Conservation (phyloP, 2,888 invertebrate species). For the Chloromyia formosa region DNA sequence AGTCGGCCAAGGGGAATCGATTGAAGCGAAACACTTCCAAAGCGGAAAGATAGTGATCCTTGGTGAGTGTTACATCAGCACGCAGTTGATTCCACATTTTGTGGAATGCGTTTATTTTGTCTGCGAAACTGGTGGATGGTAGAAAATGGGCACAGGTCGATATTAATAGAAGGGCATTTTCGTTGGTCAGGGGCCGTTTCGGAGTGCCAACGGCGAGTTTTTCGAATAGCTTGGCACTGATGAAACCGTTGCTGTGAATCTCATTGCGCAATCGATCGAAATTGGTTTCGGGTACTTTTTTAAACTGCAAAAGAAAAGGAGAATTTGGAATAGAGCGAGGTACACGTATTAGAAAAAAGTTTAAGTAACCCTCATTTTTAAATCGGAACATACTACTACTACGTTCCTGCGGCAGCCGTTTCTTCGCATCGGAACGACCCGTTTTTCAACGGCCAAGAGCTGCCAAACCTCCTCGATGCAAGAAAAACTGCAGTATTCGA, state of each 20-base stretch:
- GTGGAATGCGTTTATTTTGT: slow-evolving; percentile 66
- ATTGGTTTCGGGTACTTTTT: slow-evolving; percentile 3
- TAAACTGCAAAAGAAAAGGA: slow-evolving; percentile 1
- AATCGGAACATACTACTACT: too few species aligned
- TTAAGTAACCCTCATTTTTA: not conserved
- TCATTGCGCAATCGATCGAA: slow-evolving; percentile 28
- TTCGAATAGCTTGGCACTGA: slow-evolving; percentile 35
- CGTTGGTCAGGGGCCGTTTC: slow-evolving; percentile 37
- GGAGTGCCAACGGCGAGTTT: not conserved
- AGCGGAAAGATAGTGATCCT: slow-evolving; percentile 66
- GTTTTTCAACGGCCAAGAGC: too few species aligned
- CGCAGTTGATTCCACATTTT: slow-evolving; percentile 68
- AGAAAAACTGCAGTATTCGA: too few species aligned
- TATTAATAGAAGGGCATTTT: slow-evolving; percentile 63
- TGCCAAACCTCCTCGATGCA: too few species aligned
- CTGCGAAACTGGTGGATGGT: slow-evolving; percentile 65
- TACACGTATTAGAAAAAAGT: not conserved
- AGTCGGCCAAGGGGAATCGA: slow-evolving; percentile 62
- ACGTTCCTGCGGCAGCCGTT: too few species aligned
- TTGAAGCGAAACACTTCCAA: slow-evolving; percentile 71
- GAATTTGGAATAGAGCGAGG: not conserved
- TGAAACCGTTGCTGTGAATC: slow-evolving; percentile 34
- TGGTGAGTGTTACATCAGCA: slow-evolving; percentile 54
- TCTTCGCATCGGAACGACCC: too few species aligned
- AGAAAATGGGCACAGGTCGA: slow-evolving; percentile 68